Conservation (phyloP, 2,113 vertebrate genomes). For the Collichthys lucidus region DNA sequence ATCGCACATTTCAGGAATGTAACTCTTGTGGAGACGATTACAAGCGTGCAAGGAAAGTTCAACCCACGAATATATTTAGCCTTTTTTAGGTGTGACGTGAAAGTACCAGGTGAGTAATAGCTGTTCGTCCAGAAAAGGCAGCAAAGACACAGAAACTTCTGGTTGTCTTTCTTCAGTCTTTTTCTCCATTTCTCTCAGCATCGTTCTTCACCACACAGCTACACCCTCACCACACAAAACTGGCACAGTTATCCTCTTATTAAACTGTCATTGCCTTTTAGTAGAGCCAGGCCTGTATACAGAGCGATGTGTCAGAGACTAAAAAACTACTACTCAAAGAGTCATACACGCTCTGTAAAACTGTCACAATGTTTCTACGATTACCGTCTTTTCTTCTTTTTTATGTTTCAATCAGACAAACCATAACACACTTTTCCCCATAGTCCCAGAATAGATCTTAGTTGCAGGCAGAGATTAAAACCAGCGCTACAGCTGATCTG, state of each 20-base stretch:
- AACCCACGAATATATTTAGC: background rate
- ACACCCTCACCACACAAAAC: slow-evolving; percentile 44
- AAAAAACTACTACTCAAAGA: slow-evolving; percentile 49
- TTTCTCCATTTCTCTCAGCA: slow-evolving; percentile 30
- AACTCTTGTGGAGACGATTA: background rate
- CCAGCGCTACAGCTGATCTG: slow-evolving; percentile 10
- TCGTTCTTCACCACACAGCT: slow-evolving; percentile 46
- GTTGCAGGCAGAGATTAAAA: slow-evolving; percentile 30
- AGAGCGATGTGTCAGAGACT: slow-evolving; percentile 48
- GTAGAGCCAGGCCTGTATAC: slow-evolving; percentile 34
- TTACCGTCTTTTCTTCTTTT: background rate
- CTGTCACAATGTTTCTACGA: slow-evolving; percentile 17
- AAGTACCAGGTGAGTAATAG: background rate
- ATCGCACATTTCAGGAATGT: background rate
- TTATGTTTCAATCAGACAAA: slow-evolving; percentile 4
- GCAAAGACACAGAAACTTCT: background rate
- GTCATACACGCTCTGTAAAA: slow-evolving; percentile 33
- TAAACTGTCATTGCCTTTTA: slow-evolving; percentile 52
- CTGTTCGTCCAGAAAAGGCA: background rate
- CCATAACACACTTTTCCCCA: background rate
- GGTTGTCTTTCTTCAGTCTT: background rate
- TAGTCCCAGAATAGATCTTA: background rate
- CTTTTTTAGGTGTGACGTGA: background rate
- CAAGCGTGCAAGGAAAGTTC: background rate
- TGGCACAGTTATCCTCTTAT: slow-evolving; percentile 64